These are phyloP conservation scores for Siderastrea radians DNA, from an alignment of 92 coral and sea anemone species.

Conservation along the genomic window DNA sequence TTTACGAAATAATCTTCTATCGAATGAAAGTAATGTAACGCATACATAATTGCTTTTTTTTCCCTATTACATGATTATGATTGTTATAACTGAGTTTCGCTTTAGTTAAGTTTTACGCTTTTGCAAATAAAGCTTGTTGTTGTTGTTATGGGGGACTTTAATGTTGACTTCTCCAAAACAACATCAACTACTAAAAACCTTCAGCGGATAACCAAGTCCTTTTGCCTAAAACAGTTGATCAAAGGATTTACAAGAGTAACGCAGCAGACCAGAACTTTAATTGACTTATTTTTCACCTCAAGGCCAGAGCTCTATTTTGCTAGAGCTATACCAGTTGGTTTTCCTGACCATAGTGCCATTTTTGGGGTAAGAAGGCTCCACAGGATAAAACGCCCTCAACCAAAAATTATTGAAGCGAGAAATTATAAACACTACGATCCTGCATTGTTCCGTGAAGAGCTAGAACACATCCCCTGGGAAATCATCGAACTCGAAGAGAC, in stretches of 20 bases:
- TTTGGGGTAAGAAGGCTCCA: conserved; percentile 54
- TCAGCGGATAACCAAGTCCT: conserved; percentile 33
- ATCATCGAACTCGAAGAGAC: not conserved
- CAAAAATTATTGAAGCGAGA: conserved; percentile 6
- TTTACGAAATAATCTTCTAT: no score
- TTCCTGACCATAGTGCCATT: conserved; percentile 31
- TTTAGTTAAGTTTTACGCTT: no score
- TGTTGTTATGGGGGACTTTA: conserved; percentile 53
- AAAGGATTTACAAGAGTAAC: conserved; percentile 49
- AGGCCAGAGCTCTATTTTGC: not conserved
- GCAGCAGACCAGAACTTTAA: conserved; percentile 59
- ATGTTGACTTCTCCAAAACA: conserved; percentile 38
- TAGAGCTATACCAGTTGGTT: conserved; percentile 8
- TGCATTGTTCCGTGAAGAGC: conserved; percentile 23
- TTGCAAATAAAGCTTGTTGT: not conserved
- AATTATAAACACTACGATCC: conserved; percentile 39
- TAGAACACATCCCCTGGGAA: conserved; percentile 40
- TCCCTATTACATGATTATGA: no score
- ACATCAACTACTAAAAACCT: conserved; percentile 46
- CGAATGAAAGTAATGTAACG: no score
- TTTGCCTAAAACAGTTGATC: conserved; percentile 61
- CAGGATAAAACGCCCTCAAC: conserved; percentile 33
- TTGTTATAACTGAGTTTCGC: no score
- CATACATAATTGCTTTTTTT: no score
- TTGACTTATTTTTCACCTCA: conserved; percentile 48